These are phyloP conservation scores for Dipodomys ordii DNA, from an alignment of 2,113 vertebrate species.

Conservation along the genomic window DNA sequence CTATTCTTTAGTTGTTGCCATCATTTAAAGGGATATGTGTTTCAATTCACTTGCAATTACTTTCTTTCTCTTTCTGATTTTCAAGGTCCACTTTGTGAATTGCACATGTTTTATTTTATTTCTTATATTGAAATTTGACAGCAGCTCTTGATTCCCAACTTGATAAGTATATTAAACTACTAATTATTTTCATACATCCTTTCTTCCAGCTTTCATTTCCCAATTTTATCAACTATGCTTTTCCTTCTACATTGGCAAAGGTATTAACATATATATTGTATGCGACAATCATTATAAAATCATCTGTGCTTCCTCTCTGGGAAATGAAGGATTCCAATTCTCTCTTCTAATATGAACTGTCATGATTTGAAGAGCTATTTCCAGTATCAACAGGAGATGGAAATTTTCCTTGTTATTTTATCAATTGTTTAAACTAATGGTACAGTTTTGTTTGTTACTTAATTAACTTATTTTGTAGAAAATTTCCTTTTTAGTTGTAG, in stretches of 20 bases:
- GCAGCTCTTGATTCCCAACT: not conserved
- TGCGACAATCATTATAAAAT: not conserved
- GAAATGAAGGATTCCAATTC: not conserved
- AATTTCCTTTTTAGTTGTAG: not conserved
- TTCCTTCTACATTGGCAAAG: not conserved
- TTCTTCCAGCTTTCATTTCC: not conserved
- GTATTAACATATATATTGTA: not conserved
- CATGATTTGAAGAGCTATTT: not conserved
- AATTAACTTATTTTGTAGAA: slow-evolving; percentile 14
- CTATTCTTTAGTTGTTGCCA: not conserved
- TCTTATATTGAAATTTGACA: not conserved
- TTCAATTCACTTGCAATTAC: not conserved
- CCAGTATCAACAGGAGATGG: not conserved
- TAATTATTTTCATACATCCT: not conserved
- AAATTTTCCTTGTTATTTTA: not conserved
- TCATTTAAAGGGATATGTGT: too few relatives aligned
- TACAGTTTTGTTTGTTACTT: not conserved
- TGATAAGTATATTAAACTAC: not conserved
- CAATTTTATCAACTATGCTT: not conserved
- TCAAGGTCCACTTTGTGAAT: not conserved
- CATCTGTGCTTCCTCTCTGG: too few relatives aligned
- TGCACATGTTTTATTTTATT: not conserved
- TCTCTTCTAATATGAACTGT: not conserved
- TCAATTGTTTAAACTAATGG: not conserved
- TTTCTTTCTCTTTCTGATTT: not conserved